phyloP scores from a whole-genome alignment of 2,113 vertebrate species.

The Anser cygnoides region DNA sequence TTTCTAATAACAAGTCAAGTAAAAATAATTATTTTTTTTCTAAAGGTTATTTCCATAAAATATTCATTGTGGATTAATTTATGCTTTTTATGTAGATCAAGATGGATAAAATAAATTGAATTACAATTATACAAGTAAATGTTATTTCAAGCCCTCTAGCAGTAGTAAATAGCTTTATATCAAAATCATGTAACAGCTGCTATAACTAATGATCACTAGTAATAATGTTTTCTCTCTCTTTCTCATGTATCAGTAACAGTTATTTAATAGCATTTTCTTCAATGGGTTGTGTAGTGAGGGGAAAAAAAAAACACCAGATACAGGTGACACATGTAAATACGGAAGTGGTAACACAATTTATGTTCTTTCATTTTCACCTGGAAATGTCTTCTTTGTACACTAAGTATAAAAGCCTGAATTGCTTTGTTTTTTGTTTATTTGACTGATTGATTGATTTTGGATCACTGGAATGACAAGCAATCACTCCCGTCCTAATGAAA shows the following conservation, averaged over 20 bases:
- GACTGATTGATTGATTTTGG: not conserved
- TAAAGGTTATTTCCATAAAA: slow-evolving; percentile 65
- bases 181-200: slow-evolving; percentile 76
- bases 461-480: not conserved
- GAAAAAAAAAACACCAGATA: not conserved
- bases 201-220: slow-evolving; percentile 58
- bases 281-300: not conserved
- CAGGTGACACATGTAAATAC: not conserved
- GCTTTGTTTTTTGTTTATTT: not conserved
- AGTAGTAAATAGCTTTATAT: slow-evolving; percentile 80
- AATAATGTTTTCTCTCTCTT: slow-evolving; percentile 61
- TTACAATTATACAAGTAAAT: slow-evolving; percentile 76
- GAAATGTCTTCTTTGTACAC: not conserved
- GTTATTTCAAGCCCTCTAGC: slow-evolving; percentile 74
- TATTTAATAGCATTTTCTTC: slow-evolving; percentile 46
- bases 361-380: not conserved
- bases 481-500: not conserved
- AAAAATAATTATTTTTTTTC: slow-evolving; percentile 50
- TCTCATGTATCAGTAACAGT: slow-evolving; percentile 34
- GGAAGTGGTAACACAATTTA: not conserved
- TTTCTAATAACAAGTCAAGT: not conserved
- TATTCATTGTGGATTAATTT: slow-evolving; percentile 68
- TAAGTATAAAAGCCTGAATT: not conserved
- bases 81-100: slow-evolving; percentile 75
- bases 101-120: slow-evolving; percentile 74